Conservation (phyloP, 1,140 invertebrate species). For the Hypothenemus hampei region DNA sequence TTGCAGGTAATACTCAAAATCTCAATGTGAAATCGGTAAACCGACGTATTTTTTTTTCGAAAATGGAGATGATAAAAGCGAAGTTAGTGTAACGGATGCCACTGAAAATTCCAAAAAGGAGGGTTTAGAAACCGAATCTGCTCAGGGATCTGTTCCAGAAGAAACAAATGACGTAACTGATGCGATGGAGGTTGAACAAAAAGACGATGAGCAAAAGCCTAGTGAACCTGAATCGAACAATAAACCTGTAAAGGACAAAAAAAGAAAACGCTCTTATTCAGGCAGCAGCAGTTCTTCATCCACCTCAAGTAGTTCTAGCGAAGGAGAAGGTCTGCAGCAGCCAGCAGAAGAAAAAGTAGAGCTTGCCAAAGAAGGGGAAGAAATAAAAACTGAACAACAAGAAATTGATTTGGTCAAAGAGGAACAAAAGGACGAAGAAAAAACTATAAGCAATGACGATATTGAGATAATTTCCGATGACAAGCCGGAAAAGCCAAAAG, state of each 20-base stretch:
- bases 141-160: too few relatives aligned
- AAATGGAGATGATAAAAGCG: too few relatives aligned
- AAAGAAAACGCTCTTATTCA: constrained; percentile 43
- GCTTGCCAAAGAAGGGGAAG: constrained; percentile 26
- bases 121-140: constrained; percentile 34
- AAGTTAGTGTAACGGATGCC: too few relatives aligned
- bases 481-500: constrained; percentile 61
- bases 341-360: constrained; percentile 31
- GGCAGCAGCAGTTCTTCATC: constrained; percentile 44
- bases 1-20: too few relatives aligned
- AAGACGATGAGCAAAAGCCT: constrained; percentile 32
- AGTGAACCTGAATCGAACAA: constrained; percentile 26
- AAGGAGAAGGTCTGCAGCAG: constrained; percentile 37
- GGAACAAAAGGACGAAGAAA: constrained; percentile 41
- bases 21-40: too few relatives aligned
- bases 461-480: constrained; percentile 43
- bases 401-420: neutral
- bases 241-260: constrained; percentile 32
- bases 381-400: constrained; percentile 24
- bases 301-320: constrained; percentile 42
- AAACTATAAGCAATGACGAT: too few relatives aligned
- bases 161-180: constrained; percentile 31
- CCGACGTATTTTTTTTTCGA: too few relatives aligned
- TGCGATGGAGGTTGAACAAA: constrained; percentile 43
- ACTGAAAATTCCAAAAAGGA: constrained; percentile 25